phyloP scores from a whole-genome alignment of 2,888 invertebrate genomes.

The Chrysolina haemoptera region DNA sequence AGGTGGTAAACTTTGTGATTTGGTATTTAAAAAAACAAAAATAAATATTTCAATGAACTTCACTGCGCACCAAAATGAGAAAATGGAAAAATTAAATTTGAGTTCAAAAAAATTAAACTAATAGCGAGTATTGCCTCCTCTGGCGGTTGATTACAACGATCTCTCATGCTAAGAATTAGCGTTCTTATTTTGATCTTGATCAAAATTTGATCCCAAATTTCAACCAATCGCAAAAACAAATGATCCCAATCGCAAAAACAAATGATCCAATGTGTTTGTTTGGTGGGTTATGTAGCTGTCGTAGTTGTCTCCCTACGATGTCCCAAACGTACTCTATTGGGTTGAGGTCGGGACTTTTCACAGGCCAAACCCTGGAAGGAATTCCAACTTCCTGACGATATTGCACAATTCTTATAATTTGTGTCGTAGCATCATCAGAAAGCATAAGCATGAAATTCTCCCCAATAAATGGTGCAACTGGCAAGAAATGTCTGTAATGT shows the following conservation, averaged over 20 bases:
- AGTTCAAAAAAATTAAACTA: no score
- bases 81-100: no score
- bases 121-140: not conserved
- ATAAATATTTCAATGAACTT: not conserved
- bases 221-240: no score
- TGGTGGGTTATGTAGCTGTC: slow-evolving; percentile 24
- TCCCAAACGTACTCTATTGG: slow-evolving; percentile 41
- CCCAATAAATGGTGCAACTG: slow-evolving; percentile 24
- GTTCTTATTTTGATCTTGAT: slow-evolving; percentile 21
- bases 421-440: slow-evolving; percentile 22
- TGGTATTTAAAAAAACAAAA: not conserved
- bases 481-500: not conserved
- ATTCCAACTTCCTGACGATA: slow-evolving; percentile 40
- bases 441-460: slow-evolving; percentile 29
- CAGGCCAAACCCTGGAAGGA: slow-evolving; percentile 40
- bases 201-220: slow-evolving; percentile 24
- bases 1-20: no score
- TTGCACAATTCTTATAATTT: slow-evolving; percentile 35
- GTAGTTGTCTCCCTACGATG: slow-evolving; percentile 32
- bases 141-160: slow-evolving; percentile 11
- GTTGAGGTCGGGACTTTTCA: slow-evolving; percentile 39
- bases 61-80: no score
- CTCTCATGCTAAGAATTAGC: slow-evolving; percentile 2
- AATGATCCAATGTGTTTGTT: slow-evolving; percentile 13
- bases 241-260: not conserved